Percentiles rank a stretch among this genome's conserved stretches.
Conservation (phyloP, 1,140 invertebrate genomes). For the Belonocnema kinseyi region DNA sequence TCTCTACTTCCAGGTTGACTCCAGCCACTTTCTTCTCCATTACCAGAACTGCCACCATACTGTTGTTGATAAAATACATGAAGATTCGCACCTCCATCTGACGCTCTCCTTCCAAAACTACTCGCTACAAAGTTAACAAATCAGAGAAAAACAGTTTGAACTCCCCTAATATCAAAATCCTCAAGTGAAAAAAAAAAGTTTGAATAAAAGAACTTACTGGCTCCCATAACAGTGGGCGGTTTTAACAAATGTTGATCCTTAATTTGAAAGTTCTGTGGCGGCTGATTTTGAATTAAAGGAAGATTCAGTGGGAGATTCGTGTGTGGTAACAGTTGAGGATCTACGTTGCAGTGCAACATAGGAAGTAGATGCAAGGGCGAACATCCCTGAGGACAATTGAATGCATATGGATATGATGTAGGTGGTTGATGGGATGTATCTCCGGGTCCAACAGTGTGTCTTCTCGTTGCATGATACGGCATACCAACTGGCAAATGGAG, state of each 20-base stretch:
- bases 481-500: conserved; percentile 67
- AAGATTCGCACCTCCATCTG: conserved; percentile 96
- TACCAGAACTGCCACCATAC: conserved; percentile 60
- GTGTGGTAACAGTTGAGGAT: conserved; percentile 76
- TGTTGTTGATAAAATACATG: conserved; percentile 84
- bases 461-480: conserved; percentile 78
- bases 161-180: too few species aligned
- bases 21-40: conserved; percentile 76
- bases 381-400: conserved; percentile 66
- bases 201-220: conserved; percentile 78
- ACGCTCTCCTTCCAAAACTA: conserved; percentile 92
- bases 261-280: conserved; percentile 89
- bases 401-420: conserved; percentile 63
- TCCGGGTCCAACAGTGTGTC: conserved; percentile 95
- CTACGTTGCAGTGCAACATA: conserved; percentile 66
- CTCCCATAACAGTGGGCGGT: conserved; percentile 91
- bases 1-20: conserved; percentile 82
- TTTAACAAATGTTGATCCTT: conserved; percentile 96
- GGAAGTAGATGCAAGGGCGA: conserved; percentile 64
- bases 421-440: conserved; percentile 86
- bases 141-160: background rate
- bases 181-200: conserved; percentile 25
- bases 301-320: conserved; percentile 85
- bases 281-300: conserved; percentile 84
- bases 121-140: conserved; percentile 76